Evolutionary conservation across 2,888 invertebrate genomes (phyloP).

Genomic region (Megamerina dolium): DNA sequence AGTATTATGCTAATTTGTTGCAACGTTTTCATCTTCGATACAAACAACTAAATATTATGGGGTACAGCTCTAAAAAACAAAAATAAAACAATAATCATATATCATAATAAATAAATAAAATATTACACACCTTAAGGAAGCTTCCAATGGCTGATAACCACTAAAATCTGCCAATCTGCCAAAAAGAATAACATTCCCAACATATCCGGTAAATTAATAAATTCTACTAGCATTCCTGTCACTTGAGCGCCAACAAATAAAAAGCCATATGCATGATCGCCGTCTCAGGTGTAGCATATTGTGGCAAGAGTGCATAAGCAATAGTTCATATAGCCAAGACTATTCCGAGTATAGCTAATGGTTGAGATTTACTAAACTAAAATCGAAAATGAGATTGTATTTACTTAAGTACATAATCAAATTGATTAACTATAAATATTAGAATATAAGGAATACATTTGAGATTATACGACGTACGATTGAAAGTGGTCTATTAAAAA

Average conservation of each 20-base stretch:
- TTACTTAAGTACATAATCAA: too few species aligned
- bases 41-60: too few species aligned
- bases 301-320: constrained; percentile 41
- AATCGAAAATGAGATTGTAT: too few species aligned
- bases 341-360: constrained; percentile 40
- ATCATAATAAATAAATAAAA: not conserved
- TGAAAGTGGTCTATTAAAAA: too few species aligned
- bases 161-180: constrained; percentile 50
- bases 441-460: too few species aligned
- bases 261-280: constrained; percentile 45
- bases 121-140: constrained; percentile 49
- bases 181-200: constrained; percentile 61
- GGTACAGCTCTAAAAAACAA: too few species aligned
- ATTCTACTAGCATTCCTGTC: constrained; percentile 40
- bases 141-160: constrained; percentile 50
- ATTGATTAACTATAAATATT: too few species aligned
- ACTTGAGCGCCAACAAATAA: constrained; percentile 47
- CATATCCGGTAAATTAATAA: constrained; percentile 51
- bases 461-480: too few species aligned
- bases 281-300: constrained; percentile 35
- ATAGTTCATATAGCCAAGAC: constrained; percentile 47
- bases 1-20: too few species aligned
- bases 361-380: constrained; percentile 45
- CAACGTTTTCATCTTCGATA: too few species aligned
- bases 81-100: not conserved